Percentiles rank a stretch among this genome's conserved stretches.
These are phyloP conservation scores for Clarias fuscus DNA, from an alignment of 2,797 vertebrate species.

Conservation along the genomic window DNA sequence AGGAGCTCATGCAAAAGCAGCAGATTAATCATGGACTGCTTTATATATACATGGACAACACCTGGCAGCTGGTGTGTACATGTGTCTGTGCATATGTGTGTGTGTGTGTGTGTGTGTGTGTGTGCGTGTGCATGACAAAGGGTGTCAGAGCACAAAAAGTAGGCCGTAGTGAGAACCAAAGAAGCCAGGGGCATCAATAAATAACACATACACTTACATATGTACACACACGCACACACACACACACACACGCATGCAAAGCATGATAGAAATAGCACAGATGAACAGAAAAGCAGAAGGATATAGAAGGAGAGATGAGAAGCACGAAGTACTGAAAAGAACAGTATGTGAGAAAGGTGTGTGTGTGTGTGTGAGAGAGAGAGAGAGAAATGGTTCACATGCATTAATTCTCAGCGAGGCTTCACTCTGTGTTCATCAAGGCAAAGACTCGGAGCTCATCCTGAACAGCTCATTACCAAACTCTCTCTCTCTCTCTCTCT, in stretches of 20 bases:
- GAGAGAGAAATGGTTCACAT: background rate
- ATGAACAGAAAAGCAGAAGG: slow-evolving; percentile 18
- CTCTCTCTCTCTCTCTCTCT: background rate
- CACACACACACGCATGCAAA: slow-evolving; percentile 27
- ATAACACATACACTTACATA: slow-evolving; percentile 38
- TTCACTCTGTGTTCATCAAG: slow-evolving; percentile 4
- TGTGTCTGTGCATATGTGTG: background rate
- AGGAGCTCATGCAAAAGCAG: slow-evolving; percentile 22
- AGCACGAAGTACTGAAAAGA: background rate
- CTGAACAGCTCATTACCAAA: slow-evolving; percentile 34
- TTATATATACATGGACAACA: slow-evolving; percentile 13
- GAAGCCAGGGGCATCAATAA: slow-evolving; percentile 39
- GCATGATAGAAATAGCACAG: slow-evolving; percentile 13
- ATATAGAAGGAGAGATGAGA: background rate
- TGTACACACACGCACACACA: slow-evolving; percentile 37
- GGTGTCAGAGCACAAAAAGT: slow-evolving; percentile 36
- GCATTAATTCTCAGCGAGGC: background rate
- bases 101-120: slow-evolving; percentile 6
- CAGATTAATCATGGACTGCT: slow-evolving; percentile 34
- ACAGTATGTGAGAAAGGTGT: too few relatives aligned
- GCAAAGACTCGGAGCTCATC: slow-evolving; percentile 7
- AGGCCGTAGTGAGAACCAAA: slow-evolving; percentile 34
- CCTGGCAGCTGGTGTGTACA: slow-evolving; percentile 34
- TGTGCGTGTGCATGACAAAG: slow-evolving; percentile 19
- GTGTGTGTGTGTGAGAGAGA: background rate